Conservation (phyloP, 2,888 invertebrate genomes). For the Epicampocera succincta region DNA sequence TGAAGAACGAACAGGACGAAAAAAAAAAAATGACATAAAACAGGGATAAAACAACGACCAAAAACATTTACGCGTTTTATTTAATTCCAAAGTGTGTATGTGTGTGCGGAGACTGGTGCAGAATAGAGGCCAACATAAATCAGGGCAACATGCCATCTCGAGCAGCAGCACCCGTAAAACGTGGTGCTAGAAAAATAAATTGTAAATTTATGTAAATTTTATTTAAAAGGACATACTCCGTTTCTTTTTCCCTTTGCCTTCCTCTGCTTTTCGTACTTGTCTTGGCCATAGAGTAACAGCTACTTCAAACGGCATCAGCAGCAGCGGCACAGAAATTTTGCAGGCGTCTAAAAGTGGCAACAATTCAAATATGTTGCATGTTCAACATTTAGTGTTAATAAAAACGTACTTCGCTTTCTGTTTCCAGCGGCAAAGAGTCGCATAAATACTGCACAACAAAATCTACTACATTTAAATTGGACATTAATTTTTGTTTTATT, state of each 20-base stretch:
- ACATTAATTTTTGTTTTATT: slow-evolving; percentile 42
- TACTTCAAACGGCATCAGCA: not conserved
- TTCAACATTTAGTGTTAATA: slow-evolving; percentile 45
- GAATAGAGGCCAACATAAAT: slow-evolving; percentile 59
- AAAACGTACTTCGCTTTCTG: not conserved
- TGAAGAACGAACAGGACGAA: not conserved
- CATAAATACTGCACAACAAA: slow-evolving; percentile 51
- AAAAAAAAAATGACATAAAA: not conserved
- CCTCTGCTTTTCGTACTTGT: slow-evolving; percentile 9
- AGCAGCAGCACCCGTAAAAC: slow-evolving; percentile 32
- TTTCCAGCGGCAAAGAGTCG: not conserved
- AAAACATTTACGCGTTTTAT: slow-evolving; percentile 62
- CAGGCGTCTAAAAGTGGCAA: slow-evolving; percentile 43
- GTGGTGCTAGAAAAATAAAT: slow-evolving; percentile 67
- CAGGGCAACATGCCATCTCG: slow-evolving; percentile 48
- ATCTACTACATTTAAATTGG: slow-evolving; percentile 59
- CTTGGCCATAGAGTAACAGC: slow-evolving; percentile 14
- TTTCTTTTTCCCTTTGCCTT: slow-evolving; percentile 27
- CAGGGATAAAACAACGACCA: slow-evolving; percentile 21
- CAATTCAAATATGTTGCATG: slow-evolving; percentile 65
- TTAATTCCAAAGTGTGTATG: slow-evolving; percentile 47
- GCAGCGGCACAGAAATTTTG: too few relatives aligned
- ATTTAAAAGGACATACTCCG: slow-evolving; percentile 56
- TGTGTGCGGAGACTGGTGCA: slow-evolving; percentile 35
- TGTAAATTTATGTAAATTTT: slow-evolving; percentile 68